A percentile compares a stretch with the other conserved stretches of the same genome.
These are phyloP conservation scores for Sepiola atlantica DNA, from an alignment of 2,888 invertebrate genomes.

Conservation along the genomic window DNA sequence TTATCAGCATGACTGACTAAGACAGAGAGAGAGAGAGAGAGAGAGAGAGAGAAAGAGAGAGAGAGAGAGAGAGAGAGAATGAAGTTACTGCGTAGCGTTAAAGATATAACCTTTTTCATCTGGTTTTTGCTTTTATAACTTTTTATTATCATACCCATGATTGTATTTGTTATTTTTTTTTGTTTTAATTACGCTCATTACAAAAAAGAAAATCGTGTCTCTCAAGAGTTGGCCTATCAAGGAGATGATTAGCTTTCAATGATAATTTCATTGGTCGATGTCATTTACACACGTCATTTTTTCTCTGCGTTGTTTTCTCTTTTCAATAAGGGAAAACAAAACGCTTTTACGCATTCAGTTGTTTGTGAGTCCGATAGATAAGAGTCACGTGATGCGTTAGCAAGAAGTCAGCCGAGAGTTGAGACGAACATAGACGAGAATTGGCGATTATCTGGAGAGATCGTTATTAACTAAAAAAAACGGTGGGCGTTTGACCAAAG, in stretches of 20 bases:
- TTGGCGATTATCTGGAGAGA: neutral
- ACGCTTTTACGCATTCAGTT: neutral
- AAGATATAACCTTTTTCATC: too few relatives aligned
- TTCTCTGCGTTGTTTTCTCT: neutral
- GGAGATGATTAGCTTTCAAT: neutral
- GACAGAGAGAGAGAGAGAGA: too few relatives aligned
- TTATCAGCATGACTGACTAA: too few relatives aligned
- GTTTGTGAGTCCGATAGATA: conserved; percentile 4
- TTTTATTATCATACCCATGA: too few relatives aligned
- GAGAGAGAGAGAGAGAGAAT: too few relatives aligned
- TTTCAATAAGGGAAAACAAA: neutral
- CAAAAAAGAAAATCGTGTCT: neutral
- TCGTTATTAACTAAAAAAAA: too few relatives aligned
- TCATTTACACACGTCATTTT: neutral
- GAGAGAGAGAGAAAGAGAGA: too few relatives aligned
- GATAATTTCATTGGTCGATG: neutral
- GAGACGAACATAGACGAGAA: neutral
- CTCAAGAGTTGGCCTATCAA: neutral
- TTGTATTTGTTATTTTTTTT: too few relatives aligned
- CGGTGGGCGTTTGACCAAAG: too few relatives aligned
- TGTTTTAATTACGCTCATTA: too few relatives aligned
- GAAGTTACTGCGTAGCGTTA: too few relatives aligned
- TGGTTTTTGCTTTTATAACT: too few relatives aligned
- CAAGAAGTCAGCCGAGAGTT: neutral
- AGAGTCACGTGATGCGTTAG: neutral